Conservation (phyloP, 2,888 invertebrate genomes). For the Pocota personata region DNA sequence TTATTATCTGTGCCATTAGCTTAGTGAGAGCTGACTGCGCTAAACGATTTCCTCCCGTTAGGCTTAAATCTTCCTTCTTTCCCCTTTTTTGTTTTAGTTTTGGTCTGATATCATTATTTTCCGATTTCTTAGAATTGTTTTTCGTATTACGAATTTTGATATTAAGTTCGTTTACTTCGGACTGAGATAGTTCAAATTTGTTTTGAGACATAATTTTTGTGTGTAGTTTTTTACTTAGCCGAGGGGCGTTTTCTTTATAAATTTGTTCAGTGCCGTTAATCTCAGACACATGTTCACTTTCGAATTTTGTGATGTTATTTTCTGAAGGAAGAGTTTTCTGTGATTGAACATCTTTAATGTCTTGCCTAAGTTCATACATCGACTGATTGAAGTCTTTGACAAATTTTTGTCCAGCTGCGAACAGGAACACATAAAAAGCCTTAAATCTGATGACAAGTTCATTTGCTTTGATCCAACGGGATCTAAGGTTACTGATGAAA, state of each 20-base stretch:
- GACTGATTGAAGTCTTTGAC: constrained; percentile 86
- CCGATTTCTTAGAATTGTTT: not conserved
- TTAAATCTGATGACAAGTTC: no score
- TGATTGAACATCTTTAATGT: constrained; percentile 77
- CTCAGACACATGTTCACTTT: constrained; percentile 76
- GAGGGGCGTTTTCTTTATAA: constrained; percentile 79
- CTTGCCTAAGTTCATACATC: constrained; percentile 82
- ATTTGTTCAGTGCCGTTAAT: constrained; percentile 75
- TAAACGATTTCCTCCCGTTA: not conserved
- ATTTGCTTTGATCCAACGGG: no score
- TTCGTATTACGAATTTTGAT: constrained; percentile 48
- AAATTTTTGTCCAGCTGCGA: constrained; percentile 89
- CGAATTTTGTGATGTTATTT: not conserved
- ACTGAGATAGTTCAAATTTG: constrained; percentile 81
- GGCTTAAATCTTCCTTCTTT: not conserved
- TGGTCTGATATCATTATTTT: not conserved
- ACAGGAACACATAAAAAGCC: no score
- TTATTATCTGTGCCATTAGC: no score
- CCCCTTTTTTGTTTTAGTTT: not conserved
- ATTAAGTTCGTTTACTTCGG: constrained; percentile 84
- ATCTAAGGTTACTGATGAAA: no score
- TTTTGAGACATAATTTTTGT: constrained; percentile 83
- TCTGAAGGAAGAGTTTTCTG: not conserved
- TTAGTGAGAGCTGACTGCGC: constrained; percentile 79
- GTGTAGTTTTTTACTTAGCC: constrained; percentile 82